Evolutionary conservation across 2,113 vertebrate genomes (phyloP).

Genomic region (Lontra canadensis): DNA sequence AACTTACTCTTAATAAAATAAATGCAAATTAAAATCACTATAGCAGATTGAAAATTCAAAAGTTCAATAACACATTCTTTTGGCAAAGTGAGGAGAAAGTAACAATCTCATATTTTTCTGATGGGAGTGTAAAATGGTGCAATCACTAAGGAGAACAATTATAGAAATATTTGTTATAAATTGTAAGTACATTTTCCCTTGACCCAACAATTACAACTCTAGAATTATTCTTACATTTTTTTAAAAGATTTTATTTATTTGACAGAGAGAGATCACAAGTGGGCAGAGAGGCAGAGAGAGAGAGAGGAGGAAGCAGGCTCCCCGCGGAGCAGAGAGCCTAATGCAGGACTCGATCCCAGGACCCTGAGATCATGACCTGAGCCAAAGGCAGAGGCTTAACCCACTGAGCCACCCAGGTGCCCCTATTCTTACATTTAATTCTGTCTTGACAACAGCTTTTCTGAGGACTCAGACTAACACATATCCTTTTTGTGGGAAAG

Average conservation of each 20-base stretch:
- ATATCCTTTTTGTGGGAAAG: background rate
- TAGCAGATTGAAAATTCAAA: background rate
- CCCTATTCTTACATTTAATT: slow-evolving; percentile 10
- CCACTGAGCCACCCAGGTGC: too few species aligned
- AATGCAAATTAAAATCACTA: slow-evolving; percentile 11
- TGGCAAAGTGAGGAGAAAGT: background rate
- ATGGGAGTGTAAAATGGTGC: background rate
- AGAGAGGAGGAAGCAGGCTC: too few species aligned
- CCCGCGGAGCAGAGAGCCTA: too few species aligned
- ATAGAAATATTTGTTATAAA: background rate
- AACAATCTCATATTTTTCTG: background rate
- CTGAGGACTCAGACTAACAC: background rate
- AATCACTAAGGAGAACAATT: background rate
- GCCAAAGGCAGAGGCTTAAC: too few species aligned
- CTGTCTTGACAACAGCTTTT: background rate
- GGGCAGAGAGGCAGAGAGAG: too few species aligned
- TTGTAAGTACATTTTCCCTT: background rate
- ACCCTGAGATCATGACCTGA: too few species aligned
- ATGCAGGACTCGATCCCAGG: too few species aligned
- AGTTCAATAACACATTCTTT: background rate
- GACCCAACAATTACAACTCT: background rate
- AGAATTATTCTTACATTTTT: background rate
- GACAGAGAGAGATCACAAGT: too few species aligned
- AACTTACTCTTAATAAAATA: background rate
- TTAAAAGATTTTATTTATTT: too few species aligned